Evolutionary conservation across 2,113 vertebrate genomes (phyloP), one percentile per base, ranked within the genome.

Genomic region (Tonatia bakeri): DNA sequence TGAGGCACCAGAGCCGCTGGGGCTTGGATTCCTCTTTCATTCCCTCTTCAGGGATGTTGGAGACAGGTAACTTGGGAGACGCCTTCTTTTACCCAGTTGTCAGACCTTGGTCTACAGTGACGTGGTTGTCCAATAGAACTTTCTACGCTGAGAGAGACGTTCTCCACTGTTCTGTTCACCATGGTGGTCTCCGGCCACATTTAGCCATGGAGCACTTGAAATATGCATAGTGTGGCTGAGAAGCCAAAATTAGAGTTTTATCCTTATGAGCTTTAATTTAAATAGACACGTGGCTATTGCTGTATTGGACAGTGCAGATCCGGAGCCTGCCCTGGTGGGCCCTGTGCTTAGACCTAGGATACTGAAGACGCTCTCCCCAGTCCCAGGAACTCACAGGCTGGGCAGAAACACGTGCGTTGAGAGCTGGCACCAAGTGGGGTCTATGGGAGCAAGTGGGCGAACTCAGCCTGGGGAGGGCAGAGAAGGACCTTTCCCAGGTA

Each of bases 331-430:
- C 33, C 20, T 40, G 50, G 64, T 1, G 24, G 65, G 28, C 38
- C 81, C 9, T 13, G 7, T 56, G 59, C n/a, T 36, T 50, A 70
- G 24, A 76, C 56, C 52, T 7, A 4, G 13, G 50, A 8, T n/a
- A n/a, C 45, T 5, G 1, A 52, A 36, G 9, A 9, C 31, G 0
- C 19, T 6, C 3, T 33, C 12, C 50, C 11, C 12, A 0, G 80
- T 22, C n/a, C n/a, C 31, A 4, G 65, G 69, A 40, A 56, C 33
- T n/a, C 87, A 8, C 38, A 38, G 61, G 56, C 22, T 70, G 8
- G 6, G 15, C 26, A 36, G 36, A 83, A 28, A 31, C 13, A 2
- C 38, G 14, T 3, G 4, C 3, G 22, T 36, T 3, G 1, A 73
- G 40, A 94, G 52, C 26, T 4, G 36, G 33, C 45, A 14, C 56